Conservation (phyloP, 1,140 invertebrate species). For the Globodera ellingtonae region DNA sequence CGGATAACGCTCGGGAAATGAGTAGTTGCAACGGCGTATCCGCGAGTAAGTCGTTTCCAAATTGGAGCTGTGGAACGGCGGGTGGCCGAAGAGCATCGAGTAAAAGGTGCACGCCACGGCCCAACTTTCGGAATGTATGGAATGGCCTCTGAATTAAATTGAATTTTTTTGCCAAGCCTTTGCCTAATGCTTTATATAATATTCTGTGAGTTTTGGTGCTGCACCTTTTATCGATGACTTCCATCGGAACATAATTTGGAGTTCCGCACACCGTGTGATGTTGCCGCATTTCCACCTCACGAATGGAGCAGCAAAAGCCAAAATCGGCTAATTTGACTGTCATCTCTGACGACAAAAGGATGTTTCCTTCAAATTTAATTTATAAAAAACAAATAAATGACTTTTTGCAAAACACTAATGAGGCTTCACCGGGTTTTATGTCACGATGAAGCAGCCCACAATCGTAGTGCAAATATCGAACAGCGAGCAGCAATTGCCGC, state of each 20-base stretch:
- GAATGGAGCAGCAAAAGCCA: constrained; percentile 45
- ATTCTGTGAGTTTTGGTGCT: neutral
- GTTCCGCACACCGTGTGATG: constrained; percentile 43
- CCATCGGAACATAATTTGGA: constrained; percentile 46
- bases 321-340: constrained; percentile 49
- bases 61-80: constrained; percentile 46
- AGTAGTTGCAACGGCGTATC: constrained; percentile 44
- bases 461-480: constrained; percentile 45
- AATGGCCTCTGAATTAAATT: constrained; percentile 32
- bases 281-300: constrained; percentile 30
- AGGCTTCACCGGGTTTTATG: constrained; percentile 8
- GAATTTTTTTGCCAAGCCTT: neutral
- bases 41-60: constrained; percentile 39
- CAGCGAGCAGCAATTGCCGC: constrained; percentile 41
- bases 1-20: constrained; percentile 44
- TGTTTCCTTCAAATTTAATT: constrained; percentile 44
- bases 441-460: constrained; percentile 37
- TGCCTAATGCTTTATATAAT: neutral
- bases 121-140: constrained; percentile 43
- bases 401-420: neutral
- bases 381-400: constrained; percentile 18
- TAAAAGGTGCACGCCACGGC: constrained; percentile 54
- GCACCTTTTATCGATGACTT: constrained; percentile 31
- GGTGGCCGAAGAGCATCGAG: constrained; percentile 45
- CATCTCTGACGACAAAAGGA: constrained; percentile 35